Evolutionary conservation across 1,140 invertebrate genomes (phyloP).

Genomic region (Polypedilum vanderplanki): DNA sequence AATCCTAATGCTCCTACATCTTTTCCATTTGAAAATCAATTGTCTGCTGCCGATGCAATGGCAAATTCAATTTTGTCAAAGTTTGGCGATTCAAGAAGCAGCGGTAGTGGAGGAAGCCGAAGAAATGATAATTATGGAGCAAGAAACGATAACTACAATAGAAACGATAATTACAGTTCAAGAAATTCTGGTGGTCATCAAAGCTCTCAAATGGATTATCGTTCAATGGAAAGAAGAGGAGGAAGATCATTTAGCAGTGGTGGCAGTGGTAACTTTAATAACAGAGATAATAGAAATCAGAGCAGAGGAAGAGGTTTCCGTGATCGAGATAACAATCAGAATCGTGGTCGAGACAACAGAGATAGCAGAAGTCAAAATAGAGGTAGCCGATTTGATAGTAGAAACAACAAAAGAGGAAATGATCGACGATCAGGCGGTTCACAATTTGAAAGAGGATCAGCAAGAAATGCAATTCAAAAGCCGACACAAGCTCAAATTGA

Average conservation of each 20-base stretch:
- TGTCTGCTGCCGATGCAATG: background rate
- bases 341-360: background rate
- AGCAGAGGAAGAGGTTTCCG: background rate
- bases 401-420: background rate
- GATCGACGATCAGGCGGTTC: background rate
- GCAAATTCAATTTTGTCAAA: background rate
- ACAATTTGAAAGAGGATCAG: background rate
- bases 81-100: background rate
- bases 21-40: background rate
- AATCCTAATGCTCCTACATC: background rate
- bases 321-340: background rate
- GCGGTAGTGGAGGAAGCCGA: background rate
- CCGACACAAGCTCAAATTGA: background rate
- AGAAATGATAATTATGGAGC: background rate
- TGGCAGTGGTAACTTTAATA: background rate
- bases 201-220: too few species aligned
- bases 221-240: background rate
- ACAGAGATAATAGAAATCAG: background rate
- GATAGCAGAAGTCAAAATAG: background rate
- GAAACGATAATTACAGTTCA: background rate
- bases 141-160: background rate
- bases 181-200: background rate
- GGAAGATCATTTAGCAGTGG: too few species aligned
- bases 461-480: background rate
- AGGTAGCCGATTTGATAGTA: background rate